Evolutionary conservation across 2,888 invertebrate species (phyloP), one percentile per base, ranked within the genome.

Genomic region (Odiellus spinosus): DNA sequence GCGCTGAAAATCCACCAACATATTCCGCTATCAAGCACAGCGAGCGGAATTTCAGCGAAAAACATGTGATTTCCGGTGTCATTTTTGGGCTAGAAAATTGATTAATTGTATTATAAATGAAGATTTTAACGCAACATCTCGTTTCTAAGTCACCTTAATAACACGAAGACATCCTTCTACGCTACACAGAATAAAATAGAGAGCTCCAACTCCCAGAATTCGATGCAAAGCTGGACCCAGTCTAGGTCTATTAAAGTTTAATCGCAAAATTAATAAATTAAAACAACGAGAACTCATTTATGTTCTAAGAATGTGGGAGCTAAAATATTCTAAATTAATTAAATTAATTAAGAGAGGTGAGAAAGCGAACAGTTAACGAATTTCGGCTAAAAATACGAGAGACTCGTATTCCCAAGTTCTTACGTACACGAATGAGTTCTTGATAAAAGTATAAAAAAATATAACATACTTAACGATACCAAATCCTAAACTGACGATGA

Each of bases 391-490:
- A n/a, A n/a, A n/a, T n/a, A n/a, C n/a, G n/a, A n/a, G n/a, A n/a
- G n/a, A n/a, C n/a, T n/a, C n/a, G n/a, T n/a, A n/a, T n/a, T n/a
- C n/a, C n/a, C n/a, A n/a, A n/a, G n/a, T n/a, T n/a, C n/a, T n/a
- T n/a, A n/a, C n/a, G n/a, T n/a, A n/a, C n/a, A n/a, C n/a, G n/a
- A n/a, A n/a, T n/a, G n/a, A n/a, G n/a, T n/a, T n/a, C n/a, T n/a
- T n/a, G n/a, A n/a, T n/a, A n/a, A n/a, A n/a, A n/a, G n/a, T n/a
- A n/a, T n/a, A n/a, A n/a, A n/a, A n/a, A n/a, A n/a, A n/a, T n/a
- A n/a, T n/a, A n/a, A 72, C 78, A 73, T 63, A 83, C 83, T 90
- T 91, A 54, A 91, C 90, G 59, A 93, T 90, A 42, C 93, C 93
- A 69, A 90, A 93, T 42, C 93, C 93, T 42, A 93, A 73, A 53